Conservation (phyloP, 2,888 invertebrate species). For the Dasysyrphus tricinctus region DNA sequence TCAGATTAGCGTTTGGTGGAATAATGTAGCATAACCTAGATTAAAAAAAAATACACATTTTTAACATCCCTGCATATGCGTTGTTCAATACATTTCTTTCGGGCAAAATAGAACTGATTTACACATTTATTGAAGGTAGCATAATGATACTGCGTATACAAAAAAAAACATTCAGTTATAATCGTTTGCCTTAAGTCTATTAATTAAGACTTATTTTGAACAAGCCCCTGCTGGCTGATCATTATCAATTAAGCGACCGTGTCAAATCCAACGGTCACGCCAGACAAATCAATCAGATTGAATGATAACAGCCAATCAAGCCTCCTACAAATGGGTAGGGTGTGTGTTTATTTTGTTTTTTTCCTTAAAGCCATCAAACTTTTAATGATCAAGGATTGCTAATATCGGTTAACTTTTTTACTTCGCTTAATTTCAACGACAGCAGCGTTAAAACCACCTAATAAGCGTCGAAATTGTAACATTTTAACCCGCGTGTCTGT, state of each 20-base stretch:
- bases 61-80: too few relatives aligned
- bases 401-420: slow-evolving; percentile 17
- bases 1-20: too few relatives aligned
- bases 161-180: too few relatives aligned
- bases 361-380: slow-evolving; percentile 22
- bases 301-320: slow-evolving; percentile 62
- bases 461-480: slow-evolving; percentile 60
- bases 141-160: too few relatives aligned
- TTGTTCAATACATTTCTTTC: too few relatives aligned
- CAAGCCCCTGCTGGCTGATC: slow-evolving; percentile 19
- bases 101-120: too few relatives aligned
- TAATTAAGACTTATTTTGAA: slow-evolving; percentile 15
- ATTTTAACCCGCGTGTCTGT: slow-evolving; percentile 42
- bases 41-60: too few relatives aligned
- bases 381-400: slow-evolving; percentile 54
- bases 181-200: not conserved
- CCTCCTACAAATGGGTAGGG: slow-evolving; percentile 44
- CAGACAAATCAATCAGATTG: slow-evolving; percentile 67
- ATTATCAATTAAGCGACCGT: slow-evolving; percentile 47
- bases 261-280: slow-evolving; percentile 66
- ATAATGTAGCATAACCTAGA: too few relatives aligned
- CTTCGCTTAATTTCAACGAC: slow-evolving; percentile 11
- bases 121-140: too few relatives aligned
- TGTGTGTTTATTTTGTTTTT: not conserved
- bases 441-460: slow-evolving; percentile 60